Conservation (phyloP, 2,113 vertebrate genomes). For the Cathartes aura region DNA sequence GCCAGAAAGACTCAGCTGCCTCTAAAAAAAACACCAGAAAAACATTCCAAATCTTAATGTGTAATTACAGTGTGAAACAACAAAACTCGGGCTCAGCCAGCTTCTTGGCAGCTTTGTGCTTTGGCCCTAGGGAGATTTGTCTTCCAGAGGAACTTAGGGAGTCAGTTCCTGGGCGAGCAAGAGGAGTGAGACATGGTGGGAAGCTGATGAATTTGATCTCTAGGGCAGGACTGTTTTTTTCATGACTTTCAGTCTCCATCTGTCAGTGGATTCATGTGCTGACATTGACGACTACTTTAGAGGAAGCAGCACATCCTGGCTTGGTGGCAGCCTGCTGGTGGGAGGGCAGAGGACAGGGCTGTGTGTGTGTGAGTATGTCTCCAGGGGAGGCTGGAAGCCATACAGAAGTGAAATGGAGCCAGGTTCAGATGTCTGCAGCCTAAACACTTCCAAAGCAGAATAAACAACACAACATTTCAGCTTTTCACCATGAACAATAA, state of each 20-base stretch:
- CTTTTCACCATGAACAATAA: background rate
- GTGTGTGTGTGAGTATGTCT: background rate
- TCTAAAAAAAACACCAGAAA: background rate
- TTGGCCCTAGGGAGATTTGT: background rate
- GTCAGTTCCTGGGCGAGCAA: background rate
- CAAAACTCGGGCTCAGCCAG: background rate
- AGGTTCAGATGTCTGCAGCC: conserved; percentile 35
- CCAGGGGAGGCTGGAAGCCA: conserved; percentile 38
- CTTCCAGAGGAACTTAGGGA: background rate
- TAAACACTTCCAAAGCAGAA: conserved; percentile 7
- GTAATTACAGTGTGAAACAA: conserved; percentile 58
- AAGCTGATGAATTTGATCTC: conserved; percentile 28
- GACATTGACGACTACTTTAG: conserved; percentile 40
- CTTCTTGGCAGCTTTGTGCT: conserved; percentile 12
- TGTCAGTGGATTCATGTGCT: conserved; percentile 44
- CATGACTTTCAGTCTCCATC: conserved; percentile 50
- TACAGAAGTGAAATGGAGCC: conserved; percentile 29
- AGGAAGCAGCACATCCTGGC: conserved; percentile 43
- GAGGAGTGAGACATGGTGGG: background rate
- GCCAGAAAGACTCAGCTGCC: background rate
- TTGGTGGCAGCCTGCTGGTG: conserved; percentile 57
- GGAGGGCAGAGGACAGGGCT: conserved; percentile 44
- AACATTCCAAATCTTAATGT: conserved; percentile 30
- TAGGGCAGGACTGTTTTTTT: background rate
- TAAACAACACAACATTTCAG: conserved; percentile 20